These are phyloP conservation scores for Nibea albiflora DNA, from an alignment of 2,113 vertebrate genomes.

Conservation along the genomic window DNA sequence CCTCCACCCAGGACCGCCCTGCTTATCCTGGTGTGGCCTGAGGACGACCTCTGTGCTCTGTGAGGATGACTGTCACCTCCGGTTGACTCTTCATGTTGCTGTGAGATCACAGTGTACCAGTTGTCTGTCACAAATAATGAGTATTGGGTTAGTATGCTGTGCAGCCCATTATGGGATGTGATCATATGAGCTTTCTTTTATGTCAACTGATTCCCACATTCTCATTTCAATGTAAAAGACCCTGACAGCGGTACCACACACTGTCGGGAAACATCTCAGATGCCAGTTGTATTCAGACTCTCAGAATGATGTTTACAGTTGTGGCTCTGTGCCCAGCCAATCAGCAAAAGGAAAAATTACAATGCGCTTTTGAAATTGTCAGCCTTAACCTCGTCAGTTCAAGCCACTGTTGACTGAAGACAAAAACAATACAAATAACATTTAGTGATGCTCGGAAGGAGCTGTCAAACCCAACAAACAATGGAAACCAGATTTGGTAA, in stretches of 20 bases:
- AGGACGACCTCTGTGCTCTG: constrained; percentile 54
- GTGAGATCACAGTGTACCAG: constrained; percentile 33
- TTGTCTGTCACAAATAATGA: constrained; percentile 50
- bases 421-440: constrained; percentile 40
- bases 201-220: not conserved
- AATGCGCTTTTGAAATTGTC: constrained; percentile 23
- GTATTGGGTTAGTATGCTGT: constrained; percentile 18
- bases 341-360: constrained; percentile 22
- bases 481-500: constrained; percentile 43
- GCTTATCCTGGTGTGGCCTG: constrained; percentile 66
- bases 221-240: not conserved
- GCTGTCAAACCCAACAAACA: constrained; percentile 49
- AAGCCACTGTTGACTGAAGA: constrained; percentile 42
- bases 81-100: constrained; percentile 19
- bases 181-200: not conserved
- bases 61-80: constrained; percentile 8
- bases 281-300: constrained; percentile 13
- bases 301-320: constrained; percentile 46
- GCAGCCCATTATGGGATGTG: not conserved
- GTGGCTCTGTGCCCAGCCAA: not conserved
- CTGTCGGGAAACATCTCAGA: constrained; percentile 23
- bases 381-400: constrained; percentile 3
- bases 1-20: constrained; percentile 85
- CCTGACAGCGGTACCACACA: not conserved
- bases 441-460: not conserved